Base-by-base conservation (phyloP, 2,888 invertebrate genomes). In the Gryllus longicercus region DNA sequence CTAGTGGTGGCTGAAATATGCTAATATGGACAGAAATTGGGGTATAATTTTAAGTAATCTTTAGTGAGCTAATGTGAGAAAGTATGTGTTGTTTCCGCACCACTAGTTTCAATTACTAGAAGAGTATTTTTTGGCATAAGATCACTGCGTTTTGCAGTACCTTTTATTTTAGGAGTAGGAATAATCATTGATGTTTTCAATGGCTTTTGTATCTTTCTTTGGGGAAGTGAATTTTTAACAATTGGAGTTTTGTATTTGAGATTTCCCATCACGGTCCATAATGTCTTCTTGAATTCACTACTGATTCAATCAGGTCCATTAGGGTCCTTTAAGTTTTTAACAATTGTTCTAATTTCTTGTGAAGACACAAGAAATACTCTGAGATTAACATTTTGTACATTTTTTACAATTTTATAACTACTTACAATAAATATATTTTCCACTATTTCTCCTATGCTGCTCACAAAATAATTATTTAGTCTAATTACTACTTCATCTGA, bases 401-500 rank as follows among this genome's bases (percentile, higher is more conserved):
- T 63, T 63, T 63, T 63, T 18, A 63, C 3, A 3, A 16, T 63
- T 63, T 63, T 10, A 63, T 63, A 4, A 16, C 63, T 63, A 63
- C 18, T 63, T 63, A 63, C 2, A 63, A 63, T 18, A 63, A 1
- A 14, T 16, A 63, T 63, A 63, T 63, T 63, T 63, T 63, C 63
- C 4, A 63, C 63, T 18, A 63, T 63, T 63, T 63, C 63, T 5
- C 63, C 5, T 63, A 63, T 1, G 12, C 63, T 63, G 11, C n/a
- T 63, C n/a, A 63, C n/a, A 63, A 63, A 63, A 63, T 63, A 63
- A 63, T 63, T 63, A 63, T 63, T 63, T n/a, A 63, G 8, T 63
- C 63, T 63, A n/a, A 5, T 63, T 63, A 14, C 63, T 63, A 11
- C n/a, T 63, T 63, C n/a, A n/a, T 11, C 63, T 8, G 16, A 63